phyloP scores from a whole-genome alignment of 2,113 vertebrate genomes.

The Eubucco bourcierii region DNA sequence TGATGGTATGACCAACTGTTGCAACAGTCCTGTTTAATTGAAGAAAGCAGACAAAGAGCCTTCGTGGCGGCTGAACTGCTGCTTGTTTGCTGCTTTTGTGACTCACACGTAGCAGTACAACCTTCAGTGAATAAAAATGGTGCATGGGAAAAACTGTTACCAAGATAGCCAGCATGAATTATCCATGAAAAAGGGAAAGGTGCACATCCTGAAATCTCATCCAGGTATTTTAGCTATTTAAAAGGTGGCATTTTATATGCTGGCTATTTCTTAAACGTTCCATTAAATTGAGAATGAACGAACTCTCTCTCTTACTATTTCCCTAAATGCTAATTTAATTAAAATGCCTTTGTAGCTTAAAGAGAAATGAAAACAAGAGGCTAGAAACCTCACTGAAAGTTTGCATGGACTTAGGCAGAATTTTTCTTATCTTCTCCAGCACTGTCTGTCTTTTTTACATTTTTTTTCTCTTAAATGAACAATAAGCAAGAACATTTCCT shows the following conservation, averaged over 20 bases:
- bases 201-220: background rate
- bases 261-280: constrained; percentile 10
- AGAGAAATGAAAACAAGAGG: constrained; percentile 25
- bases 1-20: background rate
- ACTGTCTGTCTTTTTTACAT: background rate
- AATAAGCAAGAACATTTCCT: background rate
- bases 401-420: background rate
- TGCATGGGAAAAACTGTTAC: background rate
- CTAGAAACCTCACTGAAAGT: constrained; percentile 1
- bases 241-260: background rate
- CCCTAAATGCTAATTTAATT: constrained; percentile 54
- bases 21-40: background rate
- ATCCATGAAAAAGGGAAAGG: background rate
- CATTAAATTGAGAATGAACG: constrained; percentile 33
- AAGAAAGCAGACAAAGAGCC: background rate
- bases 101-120: background rate
- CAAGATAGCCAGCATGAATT: background rate
- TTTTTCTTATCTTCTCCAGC: constrained; percentile 23
- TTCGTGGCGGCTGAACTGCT: background rate
- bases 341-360: constrained; percentile 25
- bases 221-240: constrained; percentile 17
- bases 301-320: background rate
- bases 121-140: background rate
- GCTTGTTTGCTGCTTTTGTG: background rate
- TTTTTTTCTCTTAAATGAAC: background rate